Evolutionary conservation across 2,888 invertebrate genomes (phyloP).

Genomic region (Stenchaetothrips biformis): DNA sequence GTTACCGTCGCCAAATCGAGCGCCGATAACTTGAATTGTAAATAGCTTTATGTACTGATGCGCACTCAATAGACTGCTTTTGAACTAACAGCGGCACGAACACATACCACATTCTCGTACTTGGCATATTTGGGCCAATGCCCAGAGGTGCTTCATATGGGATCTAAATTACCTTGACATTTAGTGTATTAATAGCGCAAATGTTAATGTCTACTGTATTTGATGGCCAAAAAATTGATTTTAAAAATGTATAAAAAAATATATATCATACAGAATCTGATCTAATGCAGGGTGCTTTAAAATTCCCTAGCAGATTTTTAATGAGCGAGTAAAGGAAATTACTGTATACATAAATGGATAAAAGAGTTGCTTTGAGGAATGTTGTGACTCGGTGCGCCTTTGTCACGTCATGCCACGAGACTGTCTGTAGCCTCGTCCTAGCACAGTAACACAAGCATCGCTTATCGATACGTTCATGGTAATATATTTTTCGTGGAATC

Average conservation of each 20-base stretch:
- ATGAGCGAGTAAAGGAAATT: no score
- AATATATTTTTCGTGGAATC: constrained; percentile 11
- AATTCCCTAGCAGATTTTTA: background rate
- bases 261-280: background rate
- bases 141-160: background rate
- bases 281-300: background rate
- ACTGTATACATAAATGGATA: no score
- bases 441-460: constrained; percentile 1
- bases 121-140: no score
- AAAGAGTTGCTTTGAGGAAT: no score
- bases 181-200: background rate
- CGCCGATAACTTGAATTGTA: background rate
- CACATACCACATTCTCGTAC: background rate
- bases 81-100: background rate
- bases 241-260: background rate
- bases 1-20: background rate
- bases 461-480: constrained; percentile 9
- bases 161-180: background rate
- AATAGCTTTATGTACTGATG: background rate
- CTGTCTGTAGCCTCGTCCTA: constrained; percentile 20
- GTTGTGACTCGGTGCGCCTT: no score
- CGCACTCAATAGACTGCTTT: constrained; percentile 22
- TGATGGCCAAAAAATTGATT: background rate
- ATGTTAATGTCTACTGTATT: background rate
- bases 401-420: constrained; percentile 5